Evolutionary conservation across 2,113 vertebrate species (phyloP).

Genomic region (Neolamprologus ventralis): DNA sequence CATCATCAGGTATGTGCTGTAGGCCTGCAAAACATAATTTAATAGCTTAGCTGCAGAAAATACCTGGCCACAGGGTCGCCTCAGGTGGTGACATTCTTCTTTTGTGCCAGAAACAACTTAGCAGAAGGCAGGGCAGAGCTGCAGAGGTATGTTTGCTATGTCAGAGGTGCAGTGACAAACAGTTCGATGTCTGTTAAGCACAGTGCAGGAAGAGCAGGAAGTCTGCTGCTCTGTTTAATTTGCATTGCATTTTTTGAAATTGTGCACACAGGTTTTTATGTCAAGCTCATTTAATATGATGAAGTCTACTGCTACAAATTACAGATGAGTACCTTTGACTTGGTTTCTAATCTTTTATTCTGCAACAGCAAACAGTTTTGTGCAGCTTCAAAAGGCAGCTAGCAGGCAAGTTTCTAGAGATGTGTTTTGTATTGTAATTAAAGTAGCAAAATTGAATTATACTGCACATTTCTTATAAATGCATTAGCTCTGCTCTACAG

Average conservation of each 20-base stretch:
- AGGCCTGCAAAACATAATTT: background rate
- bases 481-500: background rate
- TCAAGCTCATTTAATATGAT: background rate
- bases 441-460: background rate
- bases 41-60: background rate
- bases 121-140: conserved; percentile 20
- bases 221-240: background rate
- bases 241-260: background rate
- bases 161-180: background rate
- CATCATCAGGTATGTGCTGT: background rate
- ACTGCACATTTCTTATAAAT: background rate
- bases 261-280: background rate
- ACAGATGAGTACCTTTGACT: background rate
- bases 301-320: background rate
- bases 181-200: background rate
- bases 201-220: background rate
- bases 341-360: background rate
- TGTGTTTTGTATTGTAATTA: background rate
- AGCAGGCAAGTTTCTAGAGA: background rate
- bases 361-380: background rate
- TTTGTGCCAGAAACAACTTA: conserved; percentile 8
- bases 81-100: conserved; percentile 3
- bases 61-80: background rate
- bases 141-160: conserved; percentile 55
- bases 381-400: background rate